Base-by-base conservation (phyloP, 1,140 invertebrate species). In the Lerema accius region DNA sequence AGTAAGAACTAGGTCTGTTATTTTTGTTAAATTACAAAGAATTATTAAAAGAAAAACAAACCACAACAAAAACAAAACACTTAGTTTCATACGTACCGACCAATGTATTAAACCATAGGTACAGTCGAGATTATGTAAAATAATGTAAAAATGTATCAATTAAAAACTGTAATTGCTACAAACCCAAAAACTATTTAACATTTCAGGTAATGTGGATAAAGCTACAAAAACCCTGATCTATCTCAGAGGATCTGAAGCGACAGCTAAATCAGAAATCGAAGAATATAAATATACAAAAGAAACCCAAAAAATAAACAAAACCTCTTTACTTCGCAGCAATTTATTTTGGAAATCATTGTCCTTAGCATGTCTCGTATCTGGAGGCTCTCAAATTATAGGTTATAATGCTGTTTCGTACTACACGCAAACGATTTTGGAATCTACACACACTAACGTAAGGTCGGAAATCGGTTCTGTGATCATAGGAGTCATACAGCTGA, bases 301-400 rank as follows among this genome's bases (percentile, higher is more conserved):
- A 55, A 43, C 6, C 56, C 26, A 43, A 32, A 23, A 74, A 59
- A 48, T 75, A 1, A 69, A 45, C 9, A 77, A 67, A 39, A 51
- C 37, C 7, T 69, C 71, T 2, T 35, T 80, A n/a, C 58, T 85
- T 4, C 71, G 42, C 4, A 56, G 91, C 10, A 82, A 72, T 64
- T 83, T 84, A 2, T 91, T 92, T 2, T 61, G 90, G 10, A 94
- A 92, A 70, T 92, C 93, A 0, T 69, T 93, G 0, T 26, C 88
- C 0, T 90, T 91, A 9, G 91, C 84, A 32, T 72, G 89, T 17
- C 84, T 82, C 0, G 73, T 95, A 0, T 92, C 94, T 80, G 82
- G 91, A 66, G 93, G 94, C 59, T 92, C 94, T 59, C 95, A 96
- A 71, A 76, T 94, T 15, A 92, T 92, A 23, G 95, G 95, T 0